Evolutionary conservation across 2,888 invertebrate genomes (phyloP).

Genomic region (Villa cingulata): DNA sequence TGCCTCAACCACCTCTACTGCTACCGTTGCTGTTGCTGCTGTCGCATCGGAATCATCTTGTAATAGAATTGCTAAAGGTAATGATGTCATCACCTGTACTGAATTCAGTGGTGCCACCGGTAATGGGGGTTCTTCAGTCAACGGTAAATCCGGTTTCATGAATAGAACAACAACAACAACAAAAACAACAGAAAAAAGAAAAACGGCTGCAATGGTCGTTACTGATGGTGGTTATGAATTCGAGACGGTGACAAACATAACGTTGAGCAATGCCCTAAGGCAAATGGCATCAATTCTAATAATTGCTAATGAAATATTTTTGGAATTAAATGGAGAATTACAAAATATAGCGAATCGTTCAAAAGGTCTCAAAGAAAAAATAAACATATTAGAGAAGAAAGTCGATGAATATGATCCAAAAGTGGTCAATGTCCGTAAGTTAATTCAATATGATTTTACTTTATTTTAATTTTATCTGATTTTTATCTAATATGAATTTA

Average conservation of each 20-base stretch:
- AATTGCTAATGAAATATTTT: constrained; percentile 75
- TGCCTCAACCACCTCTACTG: background rate
- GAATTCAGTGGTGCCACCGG: background rate
- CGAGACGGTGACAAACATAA: constrained; percentile 75
- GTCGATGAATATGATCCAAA: constrained; percentile 70
- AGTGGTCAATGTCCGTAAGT: constrained; percentile 90
- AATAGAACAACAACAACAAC: background rate
- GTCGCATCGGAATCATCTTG: background rate
- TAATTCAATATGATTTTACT: constrained; percentile 17
- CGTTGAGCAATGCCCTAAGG: constrained; percentile 67
- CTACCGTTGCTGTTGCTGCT: background rate
- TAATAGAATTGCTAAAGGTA: background rate
- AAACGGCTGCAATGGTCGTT: background rate
- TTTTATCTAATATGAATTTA: no score
- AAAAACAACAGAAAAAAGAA: background rate
- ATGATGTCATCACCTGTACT: background rate
- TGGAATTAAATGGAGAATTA: constrained; percentile 62
- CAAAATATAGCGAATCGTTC: constrained; percentile 61
- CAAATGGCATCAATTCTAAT: constrained; percentile 75
- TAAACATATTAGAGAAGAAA: constrained; percentile 54
- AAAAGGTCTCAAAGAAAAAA: constrained; percentile 52
- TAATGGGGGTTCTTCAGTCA: background rate
- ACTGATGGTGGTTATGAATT: constrained; percentile 57
- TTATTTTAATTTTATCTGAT: no score
- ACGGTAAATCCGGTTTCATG: background rate